Percentiles rank a stretch among this genome's conserved stretches.
Evolutionary conservation across 2,888 invertebrate genomes (phyloP).

Genomic region (Pristionchus maxplancki): DNA sequence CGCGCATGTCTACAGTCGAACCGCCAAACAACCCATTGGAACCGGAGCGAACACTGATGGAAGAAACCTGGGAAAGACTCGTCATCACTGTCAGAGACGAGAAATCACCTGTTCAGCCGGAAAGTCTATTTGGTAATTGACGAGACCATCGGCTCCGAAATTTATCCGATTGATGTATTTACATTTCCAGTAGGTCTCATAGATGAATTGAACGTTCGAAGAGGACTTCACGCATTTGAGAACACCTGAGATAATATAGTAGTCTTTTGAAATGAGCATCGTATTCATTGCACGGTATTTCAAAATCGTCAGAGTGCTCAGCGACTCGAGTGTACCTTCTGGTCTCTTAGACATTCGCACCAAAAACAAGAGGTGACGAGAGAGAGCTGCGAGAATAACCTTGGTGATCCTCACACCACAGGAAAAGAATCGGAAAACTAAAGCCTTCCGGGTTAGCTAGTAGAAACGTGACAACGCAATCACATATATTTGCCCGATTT

Average conservation of each 20-base stretch:
- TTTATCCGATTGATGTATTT: not conserved
- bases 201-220: not conserved
- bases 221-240: not conserved
- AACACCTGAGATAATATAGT: too few species aligned
- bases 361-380: not conserved
- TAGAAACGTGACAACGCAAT: too few species aligned
- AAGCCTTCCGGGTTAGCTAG: not conserved
- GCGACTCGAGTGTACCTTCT: too few species aligned
- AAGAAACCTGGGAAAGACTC: not conserved
- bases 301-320: too few species aligned
- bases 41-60: not conserved
- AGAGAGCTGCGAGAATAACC: not conserved
- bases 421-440: not conserved
- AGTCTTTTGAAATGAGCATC: too few species aligned
- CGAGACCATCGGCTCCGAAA: not conserved
- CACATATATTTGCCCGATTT: too few species aligned
- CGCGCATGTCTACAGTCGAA: not conserved
- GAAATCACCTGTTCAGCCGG: not conserved
- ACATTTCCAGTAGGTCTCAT: not conserved
- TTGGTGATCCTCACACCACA: not conserved
- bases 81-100: not conserved
- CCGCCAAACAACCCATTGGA: not conserved
- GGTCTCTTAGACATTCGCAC: not conserved
- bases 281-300: too few species aligned
- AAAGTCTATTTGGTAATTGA: not conserved